Evolutionary conservation across 1,140 invertebrate genomes (phyloP).

Genomic region (Rhyzopertha dominica): DNA sequence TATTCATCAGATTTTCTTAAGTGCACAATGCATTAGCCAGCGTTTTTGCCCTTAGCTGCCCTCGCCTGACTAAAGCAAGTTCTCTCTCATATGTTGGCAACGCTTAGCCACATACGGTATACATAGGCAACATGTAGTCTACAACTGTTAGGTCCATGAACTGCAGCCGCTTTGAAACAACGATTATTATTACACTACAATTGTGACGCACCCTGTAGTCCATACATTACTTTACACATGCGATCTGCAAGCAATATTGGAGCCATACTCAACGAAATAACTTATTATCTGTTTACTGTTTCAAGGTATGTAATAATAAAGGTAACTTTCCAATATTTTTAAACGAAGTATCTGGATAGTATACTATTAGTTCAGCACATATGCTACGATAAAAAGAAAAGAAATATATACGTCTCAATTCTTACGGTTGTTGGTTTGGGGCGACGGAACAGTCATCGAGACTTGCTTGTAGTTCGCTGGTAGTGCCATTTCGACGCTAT

Average conservation of each 20-base stretch:
- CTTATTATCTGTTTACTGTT: constrained; percentile 9
- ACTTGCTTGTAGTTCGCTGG: constrained; percentile 71
- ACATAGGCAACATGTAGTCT: no score
- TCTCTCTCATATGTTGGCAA: no score
- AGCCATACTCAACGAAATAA: constrained; percentile 6
- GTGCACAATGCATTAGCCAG: no score
- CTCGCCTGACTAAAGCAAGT: no score
- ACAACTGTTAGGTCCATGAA: no score
- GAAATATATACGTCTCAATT: constrained; percentile 10
- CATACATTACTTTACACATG: no score
- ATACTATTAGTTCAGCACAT: neutral
- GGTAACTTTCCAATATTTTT: neutral
- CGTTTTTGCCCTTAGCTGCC: no score
- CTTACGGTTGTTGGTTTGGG: constrained; percentile 47
- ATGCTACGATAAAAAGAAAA: neutral
- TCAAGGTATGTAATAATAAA: neutral
- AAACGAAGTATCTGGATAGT: neutral
- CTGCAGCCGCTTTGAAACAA: no score
- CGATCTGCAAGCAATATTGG: constrained; percentile 16
- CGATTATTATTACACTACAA: no score
- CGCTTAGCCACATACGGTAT: no score
- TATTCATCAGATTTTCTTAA: no score
- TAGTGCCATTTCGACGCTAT: constrained; percentile 67
- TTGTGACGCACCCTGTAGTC: no score
- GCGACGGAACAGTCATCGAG: constrained; percentile 59